Percentiles rank a stretch among this genome's conserved stretches.
Evolutionary conservation across 2,888 invertebrate species (phyloP).

Genomic region (Latrodectus elegans): DNA sequence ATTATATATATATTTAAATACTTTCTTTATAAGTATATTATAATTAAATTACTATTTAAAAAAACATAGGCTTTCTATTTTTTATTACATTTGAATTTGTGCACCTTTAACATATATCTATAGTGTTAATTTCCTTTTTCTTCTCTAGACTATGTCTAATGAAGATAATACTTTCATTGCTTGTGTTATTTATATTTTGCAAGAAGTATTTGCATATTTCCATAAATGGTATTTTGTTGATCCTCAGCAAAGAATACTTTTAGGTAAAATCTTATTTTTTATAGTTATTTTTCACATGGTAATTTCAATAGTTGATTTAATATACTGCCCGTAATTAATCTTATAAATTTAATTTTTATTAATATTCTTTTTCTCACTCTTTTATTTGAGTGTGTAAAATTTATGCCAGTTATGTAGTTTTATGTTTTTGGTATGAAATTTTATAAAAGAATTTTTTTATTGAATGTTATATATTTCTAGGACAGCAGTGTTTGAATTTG

Average conservation of each 20-base stretch:
- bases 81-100: no score
- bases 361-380: background rate
- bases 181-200: slow-evolving; percentile 73
- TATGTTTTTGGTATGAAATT: background rate
- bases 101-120: no score
- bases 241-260: slow-evolving; percentile 72
- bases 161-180: slow-evolving; percentile 70
- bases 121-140: background rate
- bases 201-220: slow-evolving; percentile 75
- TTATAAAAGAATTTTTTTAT: background rate
- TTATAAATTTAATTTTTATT: slow-evolving; percentile 1
- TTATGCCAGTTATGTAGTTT: background rate
- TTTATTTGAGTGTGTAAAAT: background rate
- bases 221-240: slow-evolving; percentile 75
- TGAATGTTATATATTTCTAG: slow-evolving; percentile 54
- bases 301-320: background rate
- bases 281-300: background rate
- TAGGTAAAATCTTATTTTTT: slow-evolving; percentile 27
- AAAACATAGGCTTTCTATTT: no score
- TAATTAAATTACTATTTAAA: no score
- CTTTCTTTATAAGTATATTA: no score
- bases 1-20: no score
- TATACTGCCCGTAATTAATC: background rate
- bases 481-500: slow-evolving; percentile 74
- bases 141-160: slow-evolving; percentile 42